These are phyloP conservation scores for Halichondria panicea DNA, from an alignment of 37 sponge, comb jelly and placozoan species.

Conservation along the genomic window DNA sequence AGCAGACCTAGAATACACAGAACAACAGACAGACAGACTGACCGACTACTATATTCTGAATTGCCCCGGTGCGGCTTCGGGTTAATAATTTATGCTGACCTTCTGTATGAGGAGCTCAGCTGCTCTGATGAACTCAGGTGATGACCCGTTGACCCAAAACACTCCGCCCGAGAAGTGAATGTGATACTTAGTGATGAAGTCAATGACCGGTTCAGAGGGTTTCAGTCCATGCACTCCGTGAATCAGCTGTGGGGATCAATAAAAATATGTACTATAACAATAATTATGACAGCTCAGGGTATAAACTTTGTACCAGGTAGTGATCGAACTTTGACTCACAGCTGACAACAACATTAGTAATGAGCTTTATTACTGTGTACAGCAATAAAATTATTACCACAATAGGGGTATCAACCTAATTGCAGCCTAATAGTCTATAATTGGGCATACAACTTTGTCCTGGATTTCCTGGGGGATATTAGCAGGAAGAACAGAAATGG, in stretches of 20 bases:
- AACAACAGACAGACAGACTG: too few relatives aligned
- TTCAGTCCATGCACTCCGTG: slow-evolving; percentile 25
- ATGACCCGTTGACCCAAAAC: slow-evolving; percentile 30
- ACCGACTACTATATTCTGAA: too few relatives aligned
- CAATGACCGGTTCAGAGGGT: slow-evolving; percentile 36
- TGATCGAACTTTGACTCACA: not conserved
- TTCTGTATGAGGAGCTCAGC: not conserved
- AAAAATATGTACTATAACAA: not conserved
- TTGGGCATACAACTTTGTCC: too few relatives aligned
- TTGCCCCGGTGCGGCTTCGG: too few relatives aligned
- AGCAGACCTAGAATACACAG: too few relatives aligned
- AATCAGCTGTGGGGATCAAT: slow-evolving; percentile 19
- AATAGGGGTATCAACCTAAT: not conserved
- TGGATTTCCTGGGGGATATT: too few relatives aligned
- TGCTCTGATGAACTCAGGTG: slow-evolving; percentile 7
- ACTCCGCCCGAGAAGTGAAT: slow-evolving; percentile 46
- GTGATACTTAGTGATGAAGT: slow-evolving; percentile 29
- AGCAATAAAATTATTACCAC: not conserved
- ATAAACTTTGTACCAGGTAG: too few relatives aligned
- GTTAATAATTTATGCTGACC: not conserved
- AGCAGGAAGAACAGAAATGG: too few relatives aligned
- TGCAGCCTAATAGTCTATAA: too few relatives aligned
- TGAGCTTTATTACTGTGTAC: not conserved
- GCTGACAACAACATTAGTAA: not conserved
- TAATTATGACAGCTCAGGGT: too few relatives aligned